phyloP scores from a whole-genome alignment of 2,888 invertebrate genomes.

The Coelopa pilipes region DNA sequence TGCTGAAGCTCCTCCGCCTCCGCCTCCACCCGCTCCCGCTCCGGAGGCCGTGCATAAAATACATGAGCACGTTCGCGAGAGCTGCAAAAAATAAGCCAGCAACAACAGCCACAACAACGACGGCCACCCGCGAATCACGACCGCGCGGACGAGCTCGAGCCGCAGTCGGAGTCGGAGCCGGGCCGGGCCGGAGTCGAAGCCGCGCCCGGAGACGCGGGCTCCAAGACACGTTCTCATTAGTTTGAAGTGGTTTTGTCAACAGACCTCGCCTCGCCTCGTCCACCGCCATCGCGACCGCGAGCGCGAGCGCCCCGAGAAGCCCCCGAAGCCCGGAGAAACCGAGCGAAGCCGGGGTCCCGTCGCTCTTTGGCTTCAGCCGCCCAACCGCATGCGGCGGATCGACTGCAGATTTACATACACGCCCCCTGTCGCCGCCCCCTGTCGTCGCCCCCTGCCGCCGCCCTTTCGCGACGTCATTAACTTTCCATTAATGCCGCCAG shows the following conservation, averaged over 20 bases:
- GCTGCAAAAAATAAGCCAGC: too few relatives aligned
- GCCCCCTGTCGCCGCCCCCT: conserved; percentile 15
- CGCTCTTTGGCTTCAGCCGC: too few relatives aligned
- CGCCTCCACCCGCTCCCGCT: background rate
- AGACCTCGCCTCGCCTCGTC: conserved; percentile 29
- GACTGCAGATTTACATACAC: conserved; percentile 24
- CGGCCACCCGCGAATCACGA: background rate
- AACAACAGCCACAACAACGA: conserved; percentile 25
- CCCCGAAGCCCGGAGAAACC: too few relatives aligned
- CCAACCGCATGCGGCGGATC: background rate
- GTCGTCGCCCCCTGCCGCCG: conserved; percentile 13
- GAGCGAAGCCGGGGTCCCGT: too few relatives aligned
- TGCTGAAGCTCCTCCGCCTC: background rate
- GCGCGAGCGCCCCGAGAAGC: background rate
- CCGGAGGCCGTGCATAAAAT: background rate
- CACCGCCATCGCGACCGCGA: conserved; percentile 33
- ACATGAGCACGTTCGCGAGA: conserved; percentile 18
- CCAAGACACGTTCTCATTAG: conserved; percentile 55
- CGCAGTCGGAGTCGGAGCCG: background rate
- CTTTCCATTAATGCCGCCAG: conserved; percentile 42
- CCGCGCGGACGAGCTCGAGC: too few relatives aligned
- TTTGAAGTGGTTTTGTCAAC: conserved; percentile 61
- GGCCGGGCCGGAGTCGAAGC: background rate
- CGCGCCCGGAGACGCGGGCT: background rate
- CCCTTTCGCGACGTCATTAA: conserved; percentile 45